A percentile compares a stretch with the other conserved stretches of the same genome.
Conservation (phyloP, 2,888 invertebrate species). For the Cynaeus angustus region DNA sequence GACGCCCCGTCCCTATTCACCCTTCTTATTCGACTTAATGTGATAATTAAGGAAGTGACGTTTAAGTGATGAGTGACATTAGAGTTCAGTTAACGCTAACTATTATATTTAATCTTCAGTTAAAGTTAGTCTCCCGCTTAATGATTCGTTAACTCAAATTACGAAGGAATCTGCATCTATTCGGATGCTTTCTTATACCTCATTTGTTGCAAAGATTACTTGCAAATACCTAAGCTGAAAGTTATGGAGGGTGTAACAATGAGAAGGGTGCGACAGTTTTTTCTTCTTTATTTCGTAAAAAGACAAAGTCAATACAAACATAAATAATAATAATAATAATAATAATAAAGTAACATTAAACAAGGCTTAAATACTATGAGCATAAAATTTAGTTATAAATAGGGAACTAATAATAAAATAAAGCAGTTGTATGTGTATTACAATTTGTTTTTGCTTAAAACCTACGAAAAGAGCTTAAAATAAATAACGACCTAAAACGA, state of each 20-base stretch:
- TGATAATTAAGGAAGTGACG: conserved; percentile 71
- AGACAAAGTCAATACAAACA: conserved; percentile 43
- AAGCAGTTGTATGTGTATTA: conserved; percentile 70
- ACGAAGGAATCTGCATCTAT: conserved; percentile 64
- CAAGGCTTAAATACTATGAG: conserved; percentile 31
- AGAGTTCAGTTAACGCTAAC: conserved; percentile 69
- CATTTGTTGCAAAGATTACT: conserved; percentile 56
- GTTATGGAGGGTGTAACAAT: conserved; percentile 4
- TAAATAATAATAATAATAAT: conserved; percentile 14
- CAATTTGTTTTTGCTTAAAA: conserved; percentile 56
- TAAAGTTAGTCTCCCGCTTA: conserved; percentile 68
- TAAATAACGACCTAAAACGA: conserved; percentile 15
- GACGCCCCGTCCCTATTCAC: conserved; percentile 27
- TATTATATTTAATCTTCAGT: conserved; percentile 72
- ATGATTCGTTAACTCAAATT: conserved; percentile 71
- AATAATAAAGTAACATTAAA: conserved; percentile 30
- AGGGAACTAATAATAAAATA: conserved; percentile 41
- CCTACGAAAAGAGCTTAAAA: conserved; percentile 28
- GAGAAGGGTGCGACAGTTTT: conserved; percentile 15
- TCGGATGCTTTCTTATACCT: conserved; percentile 61
- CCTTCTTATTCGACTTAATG: conserved; percentile 64
- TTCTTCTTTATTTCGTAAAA: conserved; percentile 42
- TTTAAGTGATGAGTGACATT: conserved; percentile 72
- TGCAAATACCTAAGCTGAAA: conserved; percentile 13
- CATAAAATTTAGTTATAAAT: conserved; percentile 35